Percentiles rank a stretch among this genome's conserved stretches.
Conservation (phyloP, 2,888 invertebrate species). For the Temnothorax ravouxi region DNA sequence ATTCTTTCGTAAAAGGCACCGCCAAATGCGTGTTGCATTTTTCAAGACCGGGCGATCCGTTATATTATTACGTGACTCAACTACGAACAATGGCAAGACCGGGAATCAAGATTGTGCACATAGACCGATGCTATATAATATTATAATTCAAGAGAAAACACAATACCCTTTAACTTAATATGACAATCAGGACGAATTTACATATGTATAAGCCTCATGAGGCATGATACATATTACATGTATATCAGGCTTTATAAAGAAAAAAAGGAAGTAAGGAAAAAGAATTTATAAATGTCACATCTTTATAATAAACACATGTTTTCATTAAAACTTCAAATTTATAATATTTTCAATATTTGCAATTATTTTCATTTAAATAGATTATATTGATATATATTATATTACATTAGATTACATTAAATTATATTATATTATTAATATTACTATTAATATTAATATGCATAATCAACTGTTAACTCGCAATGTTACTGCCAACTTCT, state of each 20-base stretch:
- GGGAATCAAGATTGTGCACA: slow-evolving; percentile 50
- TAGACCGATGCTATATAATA: slow-evolving; percentile 7
- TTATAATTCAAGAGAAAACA: slow-evolving; percentile 30
- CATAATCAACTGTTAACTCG: neutral
- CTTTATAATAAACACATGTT: neutral
- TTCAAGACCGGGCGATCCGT: slow-evolving; percentile 62
- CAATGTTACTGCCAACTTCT: neutral
- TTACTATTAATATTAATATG: neutral
- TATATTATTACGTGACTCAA: slow-evolving; percentile 71
- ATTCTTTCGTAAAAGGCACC: slow-evolving; percentile 58
- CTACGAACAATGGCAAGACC: slow-evolving; percentile 62
- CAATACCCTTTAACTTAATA: slow-evolving; percentile 28
- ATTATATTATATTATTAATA: no score
- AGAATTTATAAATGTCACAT: neutral
- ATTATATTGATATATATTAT: neutral
- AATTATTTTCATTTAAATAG: neutral
- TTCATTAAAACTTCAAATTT: neutral
- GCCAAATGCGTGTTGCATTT: slow-evolving; percentile 46
- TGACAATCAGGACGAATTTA: slow-evolving; percentile 15
- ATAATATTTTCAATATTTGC: neutral
- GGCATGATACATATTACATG: neutral
- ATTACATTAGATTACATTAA: neutral
- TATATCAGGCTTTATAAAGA: neutral
- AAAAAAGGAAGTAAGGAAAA: neutral
- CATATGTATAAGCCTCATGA: neutral